These are phyloP conservation scores for Yponomeuta cagnagella DNA, from an alignment of 2,888 invertebrate genomes.

Conservation along the genomic window DNA sequence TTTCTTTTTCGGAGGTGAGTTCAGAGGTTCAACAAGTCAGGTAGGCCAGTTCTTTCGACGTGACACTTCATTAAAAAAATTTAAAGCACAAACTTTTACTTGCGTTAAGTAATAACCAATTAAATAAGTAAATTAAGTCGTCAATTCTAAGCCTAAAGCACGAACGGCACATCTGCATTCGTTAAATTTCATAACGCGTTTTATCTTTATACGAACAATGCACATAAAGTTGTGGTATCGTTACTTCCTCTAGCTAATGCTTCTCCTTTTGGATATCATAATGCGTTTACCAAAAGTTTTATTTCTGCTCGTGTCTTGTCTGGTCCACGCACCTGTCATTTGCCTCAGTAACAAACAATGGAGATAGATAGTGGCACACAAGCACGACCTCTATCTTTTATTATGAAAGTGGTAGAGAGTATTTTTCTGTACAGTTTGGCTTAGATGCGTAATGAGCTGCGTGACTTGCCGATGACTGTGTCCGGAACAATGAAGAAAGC, in stretches of 20 bases:
- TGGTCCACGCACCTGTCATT: slow-evolving; percentile 8
- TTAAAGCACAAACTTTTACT: neutral
- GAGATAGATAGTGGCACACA: neutral
- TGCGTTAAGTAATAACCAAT: neutral
- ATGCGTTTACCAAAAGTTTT: slow-evolving; percentile 7
- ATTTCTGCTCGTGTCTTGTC: slow-evolving; percentile 6
- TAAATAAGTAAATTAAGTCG: neutral
- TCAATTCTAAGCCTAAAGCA: neutral
- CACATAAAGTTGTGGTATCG: neutral
- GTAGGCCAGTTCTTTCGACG: too few relatives aligned
- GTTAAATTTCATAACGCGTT: neutral
- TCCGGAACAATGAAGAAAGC: slow-evolving; percentile 54
- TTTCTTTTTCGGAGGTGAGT: neutral
- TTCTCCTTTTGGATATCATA: neutral
- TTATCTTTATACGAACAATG: neutral
- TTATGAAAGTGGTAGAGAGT: neutral
- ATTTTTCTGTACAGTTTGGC: slow-evolving; percentile 6
- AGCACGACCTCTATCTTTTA: neutral
- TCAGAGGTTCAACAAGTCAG: too few relatives aligned
- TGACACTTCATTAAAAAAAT: neutral
- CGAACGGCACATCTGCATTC: neutral
- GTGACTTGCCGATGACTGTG: slow-evolving; percentile 49
- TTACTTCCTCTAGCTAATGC: neutral
- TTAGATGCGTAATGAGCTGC: slow-evolving; percentile 27
- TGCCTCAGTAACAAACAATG: slow-evolving; percentile 4